phyloP scores from a whole-genome alignment of 2,113 vertebrate species.

The Rhadina sibilatrix region DNA sequence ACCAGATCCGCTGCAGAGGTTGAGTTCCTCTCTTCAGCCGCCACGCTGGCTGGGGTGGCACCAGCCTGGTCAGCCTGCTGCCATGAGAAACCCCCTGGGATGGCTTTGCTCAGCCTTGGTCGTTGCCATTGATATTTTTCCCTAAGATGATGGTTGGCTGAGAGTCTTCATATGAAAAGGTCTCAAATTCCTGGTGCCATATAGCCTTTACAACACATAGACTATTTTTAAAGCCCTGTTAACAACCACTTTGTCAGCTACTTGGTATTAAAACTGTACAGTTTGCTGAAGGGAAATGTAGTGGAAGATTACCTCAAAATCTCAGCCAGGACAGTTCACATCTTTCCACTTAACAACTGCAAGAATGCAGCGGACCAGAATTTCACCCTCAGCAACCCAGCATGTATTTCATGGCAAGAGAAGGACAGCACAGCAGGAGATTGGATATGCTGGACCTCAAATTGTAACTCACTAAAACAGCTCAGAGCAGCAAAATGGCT shows the following conservation, averaged over 20 bases:
- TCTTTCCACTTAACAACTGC: background rate
- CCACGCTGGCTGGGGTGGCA: fast-evolving
- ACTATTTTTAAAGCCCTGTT: background rate
- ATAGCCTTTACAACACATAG: background rate
- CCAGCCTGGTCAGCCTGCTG: background rate
- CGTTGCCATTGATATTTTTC: fast-evolving
- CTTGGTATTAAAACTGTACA: background rate
- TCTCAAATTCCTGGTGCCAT: background rate
- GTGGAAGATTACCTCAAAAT: background rate
- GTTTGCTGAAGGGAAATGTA: background rate
- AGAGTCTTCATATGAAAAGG: background rate
- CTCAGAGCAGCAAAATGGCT: background rate
- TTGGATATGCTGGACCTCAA: background rate
- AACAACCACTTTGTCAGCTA: background rate
- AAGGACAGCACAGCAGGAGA: background rate
- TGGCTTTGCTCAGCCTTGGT: background rate
- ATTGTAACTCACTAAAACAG: background rate
- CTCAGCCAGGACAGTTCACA: background rate
- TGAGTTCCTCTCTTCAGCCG: background rate
- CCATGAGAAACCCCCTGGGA: background rate
- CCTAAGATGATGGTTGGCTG: background rate
- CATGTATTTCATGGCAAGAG: background rate
- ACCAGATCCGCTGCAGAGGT: fast-evolving
- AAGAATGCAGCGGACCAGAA: background rate
- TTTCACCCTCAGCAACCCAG: background rate